These are phyloP conservation scores for Oceanodroma leucorhoa DNA, from an alignment of 2,797 vertebrate genomes.

Conservation along the genomic window DNA sequence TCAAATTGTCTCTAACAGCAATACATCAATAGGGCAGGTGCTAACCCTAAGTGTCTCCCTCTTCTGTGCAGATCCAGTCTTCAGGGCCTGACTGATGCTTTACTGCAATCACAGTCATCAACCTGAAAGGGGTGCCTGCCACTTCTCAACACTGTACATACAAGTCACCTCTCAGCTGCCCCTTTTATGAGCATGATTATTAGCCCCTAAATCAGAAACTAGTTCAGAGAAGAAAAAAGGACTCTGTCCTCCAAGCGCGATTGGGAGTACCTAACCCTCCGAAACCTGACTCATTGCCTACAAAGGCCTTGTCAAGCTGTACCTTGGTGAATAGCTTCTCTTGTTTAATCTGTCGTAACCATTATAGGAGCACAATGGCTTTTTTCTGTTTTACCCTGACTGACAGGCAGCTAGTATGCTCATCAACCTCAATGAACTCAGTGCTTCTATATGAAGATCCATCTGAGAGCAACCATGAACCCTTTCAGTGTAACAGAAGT, in stretches of 20 bases:
- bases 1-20: not conserved
- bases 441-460: not conserved
- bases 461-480: not conserved
- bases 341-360: not conserved
- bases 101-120: not conserved
- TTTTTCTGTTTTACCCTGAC: not conserved
- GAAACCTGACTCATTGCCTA: not conserved
- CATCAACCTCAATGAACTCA: not conserved
- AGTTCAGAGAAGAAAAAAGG: not conserved
- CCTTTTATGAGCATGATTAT: not conserved
- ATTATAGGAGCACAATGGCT: not conserved
- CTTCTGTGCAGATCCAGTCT: not conserved
- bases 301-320: not conserved
- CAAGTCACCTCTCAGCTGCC: not conserved
- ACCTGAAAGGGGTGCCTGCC: not conserved
- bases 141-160: not conserved
- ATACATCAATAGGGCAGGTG: not conserved
- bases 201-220: not conserved
- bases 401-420: not conserved
- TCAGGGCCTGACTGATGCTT: not conserved
- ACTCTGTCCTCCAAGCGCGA: not conserved
- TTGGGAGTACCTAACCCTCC: not conserved
- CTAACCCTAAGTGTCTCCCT: not conserved
- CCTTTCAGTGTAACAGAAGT: not conserved
- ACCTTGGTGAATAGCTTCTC: not conserved